phyloP scores from a whole-genome alignment of 92 coral and sea anemone genomes.

The Pocillopora meandrina region DNA sequence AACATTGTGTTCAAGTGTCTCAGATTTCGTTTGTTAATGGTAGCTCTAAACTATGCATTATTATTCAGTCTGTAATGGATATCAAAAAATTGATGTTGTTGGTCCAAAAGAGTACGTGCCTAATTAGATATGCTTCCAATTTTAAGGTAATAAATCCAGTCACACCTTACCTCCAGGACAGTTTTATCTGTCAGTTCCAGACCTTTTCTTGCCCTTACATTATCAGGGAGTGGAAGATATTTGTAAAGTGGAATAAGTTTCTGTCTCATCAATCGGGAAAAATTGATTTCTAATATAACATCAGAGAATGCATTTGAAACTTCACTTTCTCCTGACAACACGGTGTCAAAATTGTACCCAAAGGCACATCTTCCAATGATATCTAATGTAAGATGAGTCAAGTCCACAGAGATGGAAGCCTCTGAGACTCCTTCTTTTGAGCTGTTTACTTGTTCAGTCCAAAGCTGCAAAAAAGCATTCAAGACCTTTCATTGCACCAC shows the following conservation, averaged over 20 bases:
- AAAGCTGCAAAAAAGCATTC: slow-evolving; percentile 3
- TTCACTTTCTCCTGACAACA: slow-evolving; percentile 46
- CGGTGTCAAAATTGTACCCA: slow-evolving; percentile 63
- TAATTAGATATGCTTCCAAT: no score
- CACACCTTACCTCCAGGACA: slow-evolving; percentile 49
- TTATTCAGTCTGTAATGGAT: no score
- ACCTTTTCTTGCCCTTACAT: slow-evolving; percentile 35
- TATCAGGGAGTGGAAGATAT: slow-evolving; percentile 51
- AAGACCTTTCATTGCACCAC: no score
- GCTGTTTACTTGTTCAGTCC: slow-evolving; percentile 16
- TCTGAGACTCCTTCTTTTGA: slow-evolving; percentile 32
- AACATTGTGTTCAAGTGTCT: no score
- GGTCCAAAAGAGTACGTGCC: no score
- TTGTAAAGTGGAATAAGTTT: slow-evolving; percentile 54
- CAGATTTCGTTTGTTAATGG: no score
- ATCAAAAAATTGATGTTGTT: no score
- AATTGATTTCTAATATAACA: slow-evolving; percentile 29
- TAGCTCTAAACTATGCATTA: no score
- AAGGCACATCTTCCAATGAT: slow-evolving; percentile 76
- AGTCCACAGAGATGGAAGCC: slow-evolving; percentile 25
- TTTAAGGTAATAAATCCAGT: no score
- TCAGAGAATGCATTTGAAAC: slow-evolving; percentile 48
- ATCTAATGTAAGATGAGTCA: slow-evolving; percentile 61
- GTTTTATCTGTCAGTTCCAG: slow-evolving; percentile 41
- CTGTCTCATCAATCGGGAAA: slow-evolving; percentile 32